Percentiles rank a stretch among this genome's conserved stretches.
Evolutionary conservation across 2,113 vertebrate genomes (phyloP).

Genomic region (Zeus faber): DNA sequence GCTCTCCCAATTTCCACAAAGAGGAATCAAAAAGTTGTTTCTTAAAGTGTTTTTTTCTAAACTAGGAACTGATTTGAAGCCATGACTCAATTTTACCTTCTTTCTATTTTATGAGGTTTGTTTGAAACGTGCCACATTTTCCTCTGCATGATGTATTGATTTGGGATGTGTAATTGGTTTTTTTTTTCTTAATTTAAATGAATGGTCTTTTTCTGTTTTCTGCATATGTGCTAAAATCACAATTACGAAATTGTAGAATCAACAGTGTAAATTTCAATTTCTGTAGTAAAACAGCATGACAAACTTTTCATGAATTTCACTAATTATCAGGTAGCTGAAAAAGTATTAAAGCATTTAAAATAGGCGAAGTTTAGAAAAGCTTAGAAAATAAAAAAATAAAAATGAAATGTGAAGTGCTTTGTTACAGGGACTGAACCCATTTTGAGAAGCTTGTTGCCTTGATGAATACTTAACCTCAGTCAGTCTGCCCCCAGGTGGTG

Average conservation of each 20-base stretch:
- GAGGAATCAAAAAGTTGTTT: conserved; percentile 61
- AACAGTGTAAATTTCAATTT: conserved; percentile 54
- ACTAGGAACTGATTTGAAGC: conserved; percentile 67
- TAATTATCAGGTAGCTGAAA: conserved; percentile 38
- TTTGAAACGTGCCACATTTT: conserved; percentile 59
- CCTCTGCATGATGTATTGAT: conserved; percentile 59
- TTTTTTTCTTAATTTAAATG: conserved; percentile 23
- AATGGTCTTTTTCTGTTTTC: conserved; percentile 39
- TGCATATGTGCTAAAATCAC: conserved; percentile 47
- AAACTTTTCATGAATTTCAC: conserved; percentile 46
- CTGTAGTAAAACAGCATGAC: conserved; percentile 61
- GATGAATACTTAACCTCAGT: background rate
- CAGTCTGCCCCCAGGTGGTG: conserved; percentile 48
- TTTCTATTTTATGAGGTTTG: conserved; percentile 49
- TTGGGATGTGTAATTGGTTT: conserved; percentile 52
- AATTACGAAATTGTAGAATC: conserved; percentile 49
- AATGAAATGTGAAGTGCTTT: conserved; percentile 41
- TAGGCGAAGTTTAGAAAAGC: conserved; percentile 62
- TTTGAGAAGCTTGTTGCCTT: background rate
- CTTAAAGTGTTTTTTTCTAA: conserved; percentile 47
- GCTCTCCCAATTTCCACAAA: conserved; percentile 47
- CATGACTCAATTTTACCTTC: conserved; percentile 58
- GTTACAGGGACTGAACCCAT: background rate
- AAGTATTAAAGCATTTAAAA: conserved; percentile 28
- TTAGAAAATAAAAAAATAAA: conserved; percentile 65